Conservation (phyloP, 2,113 vertebrate species). For the Catharus fuscescens region DNA sequence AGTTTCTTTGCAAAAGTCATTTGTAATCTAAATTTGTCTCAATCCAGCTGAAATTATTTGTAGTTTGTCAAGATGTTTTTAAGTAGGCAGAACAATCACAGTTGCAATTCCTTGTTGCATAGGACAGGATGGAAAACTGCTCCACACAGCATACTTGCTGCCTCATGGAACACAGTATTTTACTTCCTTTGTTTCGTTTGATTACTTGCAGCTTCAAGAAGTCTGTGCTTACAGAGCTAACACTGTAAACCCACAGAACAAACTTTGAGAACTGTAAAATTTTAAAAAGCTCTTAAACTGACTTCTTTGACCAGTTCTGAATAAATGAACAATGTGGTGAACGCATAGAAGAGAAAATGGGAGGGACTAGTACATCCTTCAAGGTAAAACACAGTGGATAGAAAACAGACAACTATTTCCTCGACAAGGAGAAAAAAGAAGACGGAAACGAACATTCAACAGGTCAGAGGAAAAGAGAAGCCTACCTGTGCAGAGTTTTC, state of each 20-base stretch:
- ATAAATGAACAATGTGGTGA: background rate
- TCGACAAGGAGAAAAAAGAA: background rate
- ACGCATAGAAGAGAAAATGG: background rate
- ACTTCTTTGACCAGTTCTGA: background rate
- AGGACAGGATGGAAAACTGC: background rate
- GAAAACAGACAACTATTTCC: background rate
- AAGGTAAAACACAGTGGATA: background rate
- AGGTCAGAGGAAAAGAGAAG: background rate
- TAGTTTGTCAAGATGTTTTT: background rate
- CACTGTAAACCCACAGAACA: background rate
- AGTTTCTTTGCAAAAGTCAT: background rate
- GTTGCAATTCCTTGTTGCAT: background rate
- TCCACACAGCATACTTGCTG: background rate
- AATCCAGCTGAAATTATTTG: background rate
- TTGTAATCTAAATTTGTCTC: background rate
- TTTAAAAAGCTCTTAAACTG: background rate
- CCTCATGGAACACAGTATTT: background rate
- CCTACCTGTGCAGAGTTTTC: background rate
- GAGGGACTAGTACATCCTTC: background rate
- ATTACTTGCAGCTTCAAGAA: conserved; percentile 33
- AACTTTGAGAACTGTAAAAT: background rate
- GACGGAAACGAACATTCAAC: rapidly evolving
- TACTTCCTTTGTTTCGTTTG: conserved; percentile 5
- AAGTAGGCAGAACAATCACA: conserved; percentile 10
- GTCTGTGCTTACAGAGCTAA: background rate